Base-by-base conservation (phyloP, 2,888 invertebrate genomes). In the Nasonovia ribisnigri region DNA sequence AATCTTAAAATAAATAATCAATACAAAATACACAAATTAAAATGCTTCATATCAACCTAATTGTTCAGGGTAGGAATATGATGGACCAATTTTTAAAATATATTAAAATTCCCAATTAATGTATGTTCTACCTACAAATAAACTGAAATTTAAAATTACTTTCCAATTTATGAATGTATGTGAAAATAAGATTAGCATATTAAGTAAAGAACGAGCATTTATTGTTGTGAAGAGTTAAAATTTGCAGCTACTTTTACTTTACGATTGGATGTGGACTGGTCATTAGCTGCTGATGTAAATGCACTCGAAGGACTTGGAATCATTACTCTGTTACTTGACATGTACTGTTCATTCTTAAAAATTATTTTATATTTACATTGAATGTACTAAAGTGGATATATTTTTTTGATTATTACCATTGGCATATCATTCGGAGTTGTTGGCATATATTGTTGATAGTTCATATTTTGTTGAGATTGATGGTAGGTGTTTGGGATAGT, bases 281-380 rank as follows among this genome's bases (percentile, higher is more conserved):
- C 92, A 88, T 77, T 88, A 90, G 90, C 86, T 90, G 93, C 93
- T 16, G 93, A 90, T 86, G 90, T 67, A 90, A 93, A 93, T 42
- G 93, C 93, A 42, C 93, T 93, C 11, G 90, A 93, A 90, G 93
- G 93, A 60, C 93, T 93, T 86, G 93, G 93, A 90, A 93, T 93
- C 84, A 90, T 93, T 86, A 93, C 51, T 90, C 93, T 84, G 90
- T 93, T 90, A 86, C 86, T 93, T 60, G 93, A 86, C 90, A 90
- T 84, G 84, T 51, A 60, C 36, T 90, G 90, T 48, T 93, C 93
- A 90, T 90, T 90, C 93, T 93, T 86, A 93, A 93, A 92, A 88
- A 88, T 92, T 77, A 88, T 88, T 88, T 92, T 51, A 88, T 36
- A 93, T 84, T 57, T 84, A 93, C 84, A 90, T 93, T 46, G 57